Evolutionary conservation across 2,888 invertebrate genomes (phyloP).

Genomic region (Dusona sp.): DNA sequence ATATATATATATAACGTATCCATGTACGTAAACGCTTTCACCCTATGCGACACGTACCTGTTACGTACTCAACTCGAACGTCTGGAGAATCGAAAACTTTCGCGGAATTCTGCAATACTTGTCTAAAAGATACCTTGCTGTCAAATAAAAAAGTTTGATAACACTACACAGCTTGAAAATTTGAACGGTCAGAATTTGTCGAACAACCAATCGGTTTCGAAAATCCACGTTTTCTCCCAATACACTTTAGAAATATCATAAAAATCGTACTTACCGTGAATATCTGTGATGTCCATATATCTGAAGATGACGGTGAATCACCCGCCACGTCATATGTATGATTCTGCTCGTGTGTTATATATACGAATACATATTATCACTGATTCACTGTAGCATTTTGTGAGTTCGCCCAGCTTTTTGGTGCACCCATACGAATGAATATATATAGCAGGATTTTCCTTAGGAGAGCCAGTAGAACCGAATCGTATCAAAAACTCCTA

Average conservation of each 20-base stretch:
- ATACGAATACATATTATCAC: slow-evolving; percentile 41
- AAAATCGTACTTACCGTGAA: neutral
- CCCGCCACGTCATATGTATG: neutral
- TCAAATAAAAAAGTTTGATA: slow-evolving; percentile 25
- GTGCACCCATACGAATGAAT: slow-evolving; percentile 24
- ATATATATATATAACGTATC: slow-evolving; percentile 1
- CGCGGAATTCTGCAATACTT: slow-evolving; percentile 27
- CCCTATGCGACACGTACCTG: slow-evolving; percentile 58
- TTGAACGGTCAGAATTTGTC: neutral
- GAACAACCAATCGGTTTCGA: neutral
- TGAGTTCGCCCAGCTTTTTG: slow-evolving; percentile 41
- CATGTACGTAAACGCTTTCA: slow-evolving; percentile 44
- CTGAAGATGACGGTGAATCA: neutral
- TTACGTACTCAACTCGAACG: slow-evolving; percentile 47
- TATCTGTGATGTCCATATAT: slow-evolving; percentile 24
- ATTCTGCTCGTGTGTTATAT: neutral
- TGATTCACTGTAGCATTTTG: slow-evolving; percentile 49
- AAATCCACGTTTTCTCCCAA: neutral
- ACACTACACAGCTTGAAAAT: neutral
- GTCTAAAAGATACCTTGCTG: neutral
- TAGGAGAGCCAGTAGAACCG: slow-evolving; percentile 25
- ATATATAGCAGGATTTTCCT: slow-evolving; percentile 20
- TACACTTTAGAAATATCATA: neutral
- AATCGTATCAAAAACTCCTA: slow-evolving; percentile 62
- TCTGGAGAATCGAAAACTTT: slow-evolving; percentile 45